phyloP scores from a whole-genome alignment of 2,888 invertebrate species.

The Horisme vitalbata region DNA sequence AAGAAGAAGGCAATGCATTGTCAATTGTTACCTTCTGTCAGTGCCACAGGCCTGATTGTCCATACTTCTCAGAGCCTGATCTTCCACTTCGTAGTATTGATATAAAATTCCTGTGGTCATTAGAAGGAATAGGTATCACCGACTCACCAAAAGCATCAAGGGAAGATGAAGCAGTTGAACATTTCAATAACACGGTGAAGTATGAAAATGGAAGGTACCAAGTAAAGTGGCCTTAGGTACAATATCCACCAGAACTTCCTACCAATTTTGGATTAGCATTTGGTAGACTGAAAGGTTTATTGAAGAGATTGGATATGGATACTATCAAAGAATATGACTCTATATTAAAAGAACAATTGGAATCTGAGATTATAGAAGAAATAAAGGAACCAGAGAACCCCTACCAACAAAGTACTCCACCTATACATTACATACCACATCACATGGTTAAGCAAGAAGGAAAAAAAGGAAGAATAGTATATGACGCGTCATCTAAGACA shows the following conservation, averaged over 20 bases:
- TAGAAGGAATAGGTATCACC: conserved; percentile 18
- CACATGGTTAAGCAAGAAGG: not conserved
- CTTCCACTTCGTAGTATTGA: conserved; percentile 13
- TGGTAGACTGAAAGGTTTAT: conserved; percentile 1
- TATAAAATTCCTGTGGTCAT: conserved; percentile 15
- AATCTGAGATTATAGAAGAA: not conserved
- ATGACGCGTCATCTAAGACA: conserved; percentile 30
- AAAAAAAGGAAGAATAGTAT: conserved; percentile 24
- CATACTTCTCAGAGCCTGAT: conserved; percentile 17
- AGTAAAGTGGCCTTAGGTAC: conserved; percentile 8
- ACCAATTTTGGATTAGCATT: conserved; percentile 2
- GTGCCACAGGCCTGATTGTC: not conserved
- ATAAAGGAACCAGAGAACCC: not conserved
- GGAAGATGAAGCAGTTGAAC: conserved; percentile 3
- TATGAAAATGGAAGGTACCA: not conserved
- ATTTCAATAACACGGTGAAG: conserved; percentile 1
- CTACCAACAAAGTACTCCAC: not conserved
- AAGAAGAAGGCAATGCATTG: not conserved
- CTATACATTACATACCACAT: not conserved
- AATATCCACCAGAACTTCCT: conserved; percentile 1
- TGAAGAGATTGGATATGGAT: not conserved
- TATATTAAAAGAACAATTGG: not conserved
- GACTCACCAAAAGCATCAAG: conserved; percentile 23
- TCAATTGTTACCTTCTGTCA: not conserved
- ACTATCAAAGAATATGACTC: not conserved